Percentiles rank a stretch among this genome's conserved stretches.
phyloP scores from a whole-genome alignment of 2,888 invertebrate species.

The Argynnis bischoffii region DNA sequence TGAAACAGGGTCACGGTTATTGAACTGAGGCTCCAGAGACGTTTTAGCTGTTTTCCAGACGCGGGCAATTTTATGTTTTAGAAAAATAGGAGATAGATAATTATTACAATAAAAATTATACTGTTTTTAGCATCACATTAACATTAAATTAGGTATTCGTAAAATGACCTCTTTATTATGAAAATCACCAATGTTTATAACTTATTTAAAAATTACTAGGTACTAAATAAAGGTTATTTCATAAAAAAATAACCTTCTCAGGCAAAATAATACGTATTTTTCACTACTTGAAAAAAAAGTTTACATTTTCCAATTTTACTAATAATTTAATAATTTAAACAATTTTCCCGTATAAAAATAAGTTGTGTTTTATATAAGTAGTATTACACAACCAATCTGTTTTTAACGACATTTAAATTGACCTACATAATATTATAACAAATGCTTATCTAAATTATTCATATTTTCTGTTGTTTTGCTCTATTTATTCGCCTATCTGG shows the following conservation, averaged over 20 bases:
- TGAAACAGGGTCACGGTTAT: slow-evolving; percentile 23
- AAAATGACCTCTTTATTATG: too few species aligned
- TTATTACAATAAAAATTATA: not conserved
- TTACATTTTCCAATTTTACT: too few species aligned
- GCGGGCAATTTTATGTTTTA: not conserved
- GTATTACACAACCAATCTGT: not conserved
- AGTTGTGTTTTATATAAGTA: not conserved
- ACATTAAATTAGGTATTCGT: too few species aligned
- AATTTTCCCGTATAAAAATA: too few species aligned
- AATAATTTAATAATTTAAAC: too few species aligned
- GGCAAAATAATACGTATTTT: too few species aligned
- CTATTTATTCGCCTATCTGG: slow-evolving; percentile 4
- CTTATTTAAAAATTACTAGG: too few species aligned
- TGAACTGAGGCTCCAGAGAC: slow-evolving; percentile 15
- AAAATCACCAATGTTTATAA: too few species aligned
- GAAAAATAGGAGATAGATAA: not conserved
- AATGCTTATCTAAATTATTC: slow-evolving; percentile 3
- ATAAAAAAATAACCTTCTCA: too few species aligned
- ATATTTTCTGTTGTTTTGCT: slow-evolving; percentile 2
- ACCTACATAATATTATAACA: not conserved
- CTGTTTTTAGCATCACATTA: too few species aligned
- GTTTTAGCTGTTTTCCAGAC: slow-evolving; percentile 10
- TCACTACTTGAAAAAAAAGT: too few species aligned
- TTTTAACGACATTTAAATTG: slow-evolving; percentile 2
- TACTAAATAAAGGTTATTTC: too few species aligned